A percentile compares a stretch with the other conserved stretches of the same genome.
phyloP scores from a whole-genome alignment of 2,113 vertebrate species.

The Fregata magnificens region DNA sequence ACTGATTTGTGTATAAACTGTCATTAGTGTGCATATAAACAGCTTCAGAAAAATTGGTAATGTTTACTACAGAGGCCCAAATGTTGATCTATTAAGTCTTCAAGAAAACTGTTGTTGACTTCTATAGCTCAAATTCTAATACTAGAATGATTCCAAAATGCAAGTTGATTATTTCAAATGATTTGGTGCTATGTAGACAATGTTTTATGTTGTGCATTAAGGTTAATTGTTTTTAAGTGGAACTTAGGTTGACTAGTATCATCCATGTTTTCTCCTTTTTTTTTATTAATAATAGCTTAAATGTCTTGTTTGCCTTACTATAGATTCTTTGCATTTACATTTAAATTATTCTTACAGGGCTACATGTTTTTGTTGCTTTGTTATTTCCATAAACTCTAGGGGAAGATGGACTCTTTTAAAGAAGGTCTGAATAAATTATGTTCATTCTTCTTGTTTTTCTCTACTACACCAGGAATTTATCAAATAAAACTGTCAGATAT shows the following conservation, averaged over 20 bases:
- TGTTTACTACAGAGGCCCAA: neutral
- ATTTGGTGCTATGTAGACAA: neutral
- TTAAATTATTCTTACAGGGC: neutral
- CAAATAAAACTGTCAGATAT: neutral
- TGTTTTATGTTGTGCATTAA: neutral
- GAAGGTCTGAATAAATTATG: slow-evolving; percentile 1
- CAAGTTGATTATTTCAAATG: neutral
- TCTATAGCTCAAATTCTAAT: neutral
- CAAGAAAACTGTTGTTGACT: neutral
- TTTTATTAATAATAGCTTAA: neutral
- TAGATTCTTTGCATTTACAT: neutral
- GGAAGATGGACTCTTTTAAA: neutral
- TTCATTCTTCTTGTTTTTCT: neutral
- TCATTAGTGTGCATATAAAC: neutral
- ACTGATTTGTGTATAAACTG: neutral
- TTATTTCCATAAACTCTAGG: neutral
- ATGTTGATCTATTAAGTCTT: neutral
- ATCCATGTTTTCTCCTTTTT: neutral
- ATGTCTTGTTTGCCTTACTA: neutral
- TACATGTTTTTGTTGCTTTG: neutral
- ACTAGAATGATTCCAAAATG: neutral
- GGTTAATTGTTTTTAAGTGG: neutral
- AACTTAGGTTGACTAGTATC: neutral
- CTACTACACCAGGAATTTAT: neutral
- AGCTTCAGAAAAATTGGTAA: neutral